Evolutionary conservation across 2,888 invertebrate genomes (phyloP), one percentile per base, ranked within the genome.

Genomic region (Stenodema calcarata): DNA sequence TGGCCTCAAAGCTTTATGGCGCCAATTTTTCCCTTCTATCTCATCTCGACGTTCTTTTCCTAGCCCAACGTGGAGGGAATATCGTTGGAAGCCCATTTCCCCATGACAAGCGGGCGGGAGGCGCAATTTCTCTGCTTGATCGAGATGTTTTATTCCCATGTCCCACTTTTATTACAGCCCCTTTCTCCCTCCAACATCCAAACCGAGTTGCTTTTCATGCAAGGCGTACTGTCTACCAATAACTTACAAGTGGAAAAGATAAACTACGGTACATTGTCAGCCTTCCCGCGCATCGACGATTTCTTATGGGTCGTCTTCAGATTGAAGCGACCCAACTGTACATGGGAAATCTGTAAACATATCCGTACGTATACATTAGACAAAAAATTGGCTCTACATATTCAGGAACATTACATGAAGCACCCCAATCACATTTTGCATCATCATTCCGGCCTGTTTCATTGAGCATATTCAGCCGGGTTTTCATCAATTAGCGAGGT

Each of bases 111-210:
- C 18, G 27, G 84, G 70, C 84, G 73, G 84, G 47, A 28, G 27
- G 75, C 54, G 84, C 84, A 84, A 84, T 84, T 84, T 84, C 75
- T 84, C 84, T 62, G 28, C 70, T 73, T 75, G 75, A 84, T 84
- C 84, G 84, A 70, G 84, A 84, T 84, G 84, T 84, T 84, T 84
- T 84, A 84, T 84, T 84, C 84, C 73, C 84, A 27, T 84, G 84
- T 84, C 73, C 84, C 84, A 84, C 82, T 82, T 82, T 82, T 82
- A 82, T 82, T 82, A 82, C 82, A 41, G 69, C 69, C 82, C 69
- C 14, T 30, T 30, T 35, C 82, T 42, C 82, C 30, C 50, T 18
- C 35, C 54, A 69, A 35, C 69, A 11, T 27, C 62, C 42, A 30
- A 54, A 18, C 30, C 16, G 69, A 69, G 69, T 82, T 62, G 82